phyloP scores from a whole-genome alignment of 2,888 invertebrate species.

The Nomada ruficornis region DNA sequence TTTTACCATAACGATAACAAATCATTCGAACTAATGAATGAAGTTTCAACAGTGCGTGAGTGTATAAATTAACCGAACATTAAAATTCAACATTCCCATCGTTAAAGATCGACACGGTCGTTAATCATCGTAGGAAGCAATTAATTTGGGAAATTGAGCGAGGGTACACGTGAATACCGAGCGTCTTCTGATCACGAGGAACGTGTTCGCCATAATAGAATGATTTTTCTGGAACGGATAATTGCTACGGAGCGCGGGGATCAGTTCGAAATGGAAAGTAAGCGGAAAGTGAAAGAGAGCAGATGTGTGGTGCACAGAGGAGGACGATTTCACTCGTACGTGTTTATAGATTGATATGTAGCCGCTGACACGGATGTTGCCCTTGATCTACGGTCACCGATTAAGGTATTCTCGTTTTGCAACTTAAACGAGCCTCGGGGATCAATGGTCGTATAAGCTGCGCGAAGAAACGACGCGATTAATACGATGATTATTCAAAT shows the following conservation, averaged over 20 bases:
- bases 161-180: neutral
- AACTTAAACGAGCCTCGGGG: neutral
- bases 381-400: constrained; percentile 11
- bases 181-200: neutral
- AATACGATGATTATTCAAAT: neutral
- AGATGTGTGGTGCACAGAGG: constrained; percentile 46
- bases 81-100: neutral
- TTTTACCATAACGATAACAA: neutral
- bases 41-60: neutral
- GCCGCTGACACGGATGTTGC: constrained; percentile 27
- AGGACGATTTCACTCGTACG: constrained; percentile 64
- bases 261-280: constrained; percentile 74
- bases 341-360: neutral
- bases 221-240: constrained; percentile 43
- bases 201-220: constrained; percentile 34
- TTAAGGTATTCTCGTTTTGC: constrained; percentile 1
- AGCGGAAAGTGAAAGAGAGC: constrained; percentile 77
- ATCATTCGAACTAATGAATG: neutral
- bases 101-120: neutral
- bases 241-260: constrained; percentile 43
- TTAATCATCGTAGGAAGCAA: constrained; percentile 9
- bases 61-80: neutral
- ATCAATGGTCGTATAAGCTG: neutral
- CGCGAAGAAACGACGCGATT: neutral
- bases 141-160: constrained; percentile 18